Evolutionary conservation across 1,140 invertebrate species (phyloP).

Genomic region (Scaptomyza graminum): DNA sequence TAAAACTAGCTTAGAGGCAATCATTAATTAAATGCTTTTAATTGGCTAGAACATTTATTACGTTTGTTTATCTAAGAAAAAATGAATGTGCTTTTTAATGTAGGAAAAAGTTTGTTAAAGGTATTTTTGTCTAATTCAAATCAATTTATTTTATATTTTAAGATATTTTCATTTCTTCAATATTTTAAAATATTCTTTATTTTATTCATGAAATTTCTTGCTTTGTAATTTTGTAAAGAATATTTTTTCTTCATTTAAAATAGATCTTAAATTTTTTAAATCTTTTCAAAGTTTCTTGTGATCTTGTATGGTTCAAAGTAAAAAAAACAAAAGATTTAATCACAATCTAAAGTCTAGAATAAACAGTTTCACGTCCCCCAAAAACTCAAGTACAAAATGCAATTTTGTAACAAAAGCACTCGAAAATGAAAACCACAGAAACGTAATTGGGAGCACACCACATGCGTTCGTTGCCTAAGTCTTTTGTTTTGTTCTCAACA

Average conservation of each 20-base stretch:
- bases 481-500: constrained; percentile 75
- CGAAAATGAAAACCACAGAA: not conserved
- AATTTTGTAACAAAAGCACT: constrained; percentile 17
- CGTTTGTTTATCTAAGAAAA: not conserved
- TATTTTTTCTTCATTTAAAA: too few relatives aligned
- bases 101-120: too few relatives aligned
- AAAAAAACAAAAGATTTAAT: not conserved
- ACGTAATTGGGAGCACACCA: constrained; percentile 29
- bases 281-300: not conserved
- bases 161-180: too few relatives aligned
- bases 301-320: not conserved
- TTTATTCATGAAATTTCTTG: too few relatives aligned
- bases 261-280: not conserved
- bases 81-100: not conserved
- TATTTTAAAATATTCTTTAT: too few relatives aligned
- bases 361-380: not conserved
- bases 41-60: constrained; percentile 14
- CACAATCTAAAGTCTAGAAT: not conserved
- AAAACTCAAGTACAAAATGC: constrained; percentile 4
- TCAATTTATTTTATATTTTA: too few relatives aligned
- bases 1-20: constrained; percentile 22
- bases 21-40: constrained; percentile 25
- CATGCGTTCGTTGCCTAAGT: constrained; percentile 65
- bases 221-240: too few relatives aligned
- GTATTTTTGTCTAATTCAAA: too few relatives aligned